Conservation (phyloP, 1,140 invertebrate species). For the Trichomalopsis sarcophagae region DNA sequence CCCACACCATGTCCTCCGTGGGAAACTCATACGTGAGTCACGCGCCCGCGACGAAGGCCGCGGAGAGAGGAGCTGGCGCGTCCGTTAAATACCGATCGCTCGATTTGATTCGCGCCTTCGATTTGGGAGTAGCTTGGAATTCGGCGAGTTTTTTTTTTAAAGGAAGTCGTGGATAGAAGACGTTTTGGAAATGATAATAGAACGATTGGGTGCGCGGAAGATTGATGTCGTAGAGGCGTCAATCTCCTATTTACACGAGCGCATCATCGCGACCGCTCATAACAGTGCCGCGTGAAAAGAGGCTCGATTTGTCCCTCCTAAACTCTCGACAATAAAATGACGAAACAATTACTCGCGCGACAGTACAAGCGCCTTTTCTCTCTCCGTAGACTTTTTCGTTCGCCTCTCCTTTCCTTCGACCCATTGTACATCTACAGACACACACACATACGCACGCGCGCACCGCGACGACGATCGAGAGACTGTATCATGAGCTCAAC, state of each 20-base stretch:
- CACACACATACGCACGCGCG: too few relatives aligned
- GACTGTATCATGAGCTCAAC: constrained; percentile 27
- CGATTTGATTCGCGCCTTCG: constrained; percentile 16
- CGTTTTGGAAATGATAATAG: too few relatives aligned
- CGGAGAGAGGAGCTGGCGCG: constrained; percentile 45
- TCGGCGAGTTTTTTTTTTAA: neutral
- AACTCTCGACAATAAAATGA: constrained; percentile 47
- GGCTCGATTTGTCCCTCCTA: constrained; percentile 39
- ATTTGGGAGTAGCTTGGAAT: neutral
- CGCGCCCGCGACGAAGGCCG: constrained; percentile 52
- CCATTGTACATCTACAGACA: neutral
- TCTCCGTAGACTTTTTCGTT: neutral
- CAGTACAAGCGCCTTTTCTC: constrained; percentile 12
- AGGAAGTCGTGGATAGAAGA: too few relatives aligned
- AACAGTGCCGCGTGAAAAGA: neutral
- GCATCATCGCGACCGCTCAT: neutral
- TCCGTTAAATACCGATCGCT: constrained; percentile 32
- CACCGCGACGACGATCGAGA: neutral
- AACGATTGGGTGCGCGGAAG: neutral
- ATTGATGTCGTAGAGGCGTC: neutral
- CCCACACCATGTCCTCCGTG: constrained; percentile 71
- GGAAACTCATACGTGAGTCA: constrained; percentile 74
- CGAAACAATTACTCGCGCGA: constrained; percentile 48
- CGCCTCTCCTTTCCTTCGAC: neutral
- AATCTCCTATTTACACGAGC: neutral